Conservation (phyloP, 2,797 vertebrate species). For the Valencia hispanica region DNA sequence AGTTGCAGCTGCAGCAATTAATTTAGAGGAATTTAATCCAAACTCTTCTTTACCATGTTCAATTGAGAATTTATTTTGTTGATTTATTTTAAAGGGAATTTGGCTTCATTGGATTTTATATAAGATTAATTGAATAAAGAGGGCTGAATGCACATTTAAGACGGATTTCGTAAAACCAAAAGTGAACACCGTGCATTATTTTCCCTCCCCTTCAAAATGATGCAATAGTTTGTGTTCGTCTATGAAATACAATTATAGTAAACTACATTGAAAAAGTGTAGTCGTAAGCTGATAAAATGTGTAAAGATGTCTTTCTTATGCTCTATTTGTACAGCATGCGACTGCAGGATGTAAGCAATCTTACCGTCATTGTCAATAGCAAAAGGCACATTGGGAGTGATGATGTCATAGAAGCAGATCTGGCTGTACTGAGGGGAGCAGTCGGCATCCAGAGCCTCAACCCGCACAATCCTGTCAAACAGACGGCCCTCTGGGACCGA, state of each 20-base stretch:
- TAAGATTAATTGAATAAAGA: not conserved
- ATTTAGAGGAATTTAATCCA: not conserved
- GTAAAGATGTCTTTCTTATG: not conserved
- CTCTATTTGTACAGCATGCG: not conserved
- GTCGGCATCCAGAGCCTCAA: constrained; percentile 97
- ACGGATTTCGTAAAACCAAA: not conserved
- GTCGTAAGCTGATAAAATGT: not conserved
- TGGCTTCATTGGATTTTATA: not conserved
- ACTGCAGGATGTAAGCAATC: constrained; percentile 33
- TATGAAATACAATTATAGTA: not conserved
- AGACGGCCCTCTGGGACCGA: constrained; percentile 94
- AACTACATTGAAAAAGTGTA: not conserved
- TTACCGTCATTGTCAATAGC: constrained; percentile 98
- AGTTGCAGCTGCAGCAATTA: not conserved
- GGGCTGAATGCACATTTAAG: not conserved
- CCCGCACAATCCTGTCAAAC: constrained; percentile 91
- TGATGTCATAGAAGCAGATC: constrained; percentile 99
- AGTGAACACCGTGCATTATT: not conserved
- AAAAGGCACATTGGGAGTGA: constrained; percentile 96
- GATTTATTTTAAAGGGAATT: not conserved
- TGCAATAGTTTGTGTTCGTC: not conserved
- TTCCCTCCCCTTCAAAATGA: not conserved
- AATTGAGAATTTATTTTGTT: not conserved
- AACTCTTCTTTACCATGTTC: not conserved
- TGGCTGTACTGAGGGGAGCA: constrained; percentile 99